Percentiles rank a stretch among this genome's conserved stretches.
Conservation (phyloP, 1,140 invertebrate genomes). For the Ceratosolen fusciceps region DNA sequence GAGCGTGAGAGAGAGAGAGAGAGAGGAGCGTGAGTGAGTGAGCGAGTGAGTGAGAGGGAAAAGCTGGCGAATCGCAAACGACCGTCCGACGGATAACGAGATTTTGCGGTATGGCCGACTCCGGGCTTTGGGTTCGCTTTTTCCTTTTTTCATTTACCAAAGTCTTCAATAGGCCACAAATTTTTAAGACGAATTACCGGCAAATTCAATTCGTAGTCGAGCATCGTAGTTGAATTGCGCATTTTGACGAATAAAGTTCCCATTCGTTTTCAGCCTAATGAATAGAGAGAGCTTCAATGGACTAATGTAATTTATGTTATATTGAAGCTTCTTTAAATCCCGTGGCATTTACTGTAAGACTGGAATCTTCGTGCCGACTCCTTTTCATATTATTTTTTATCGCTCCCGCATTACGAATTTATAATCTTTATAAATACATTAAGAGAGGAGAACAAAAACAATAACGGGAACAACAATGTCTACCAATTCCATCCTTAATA, state of each 20-base stretch:
- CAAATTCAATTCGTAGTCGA: not conserved
- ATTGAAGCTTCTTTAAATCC: no score
- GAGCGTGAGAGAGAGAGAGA: not conserved
- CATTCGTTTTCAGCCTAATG: no score
- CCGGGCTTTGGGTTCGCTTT: not conserved
- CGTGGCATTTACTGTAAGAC: no score
- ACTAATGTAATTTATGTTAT: not conserved
- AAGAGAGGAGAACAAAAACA: no score
- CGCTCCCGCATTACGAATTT: no score
- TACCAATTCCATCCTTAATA: no score
- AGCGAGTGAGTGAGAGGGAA: not conserved
- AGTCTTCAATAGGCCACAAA: not conserved
- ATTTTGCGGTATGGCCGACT: slow-evolving; percentile 22
- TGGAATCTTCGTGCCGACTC: no score
- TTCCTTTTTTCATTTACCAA: not conserved
- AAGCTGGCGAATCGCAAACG: slow-evolving; percentile 6
- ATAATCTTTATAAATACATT: no score
- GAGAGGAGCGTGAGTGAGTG: not conserved
- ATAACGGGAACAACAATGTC: no score
- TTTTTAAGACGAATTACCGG: not conserved
- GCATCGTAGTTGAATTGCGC: not conserved
- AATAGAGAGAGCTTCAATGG: slow-evolving; percentile 1
- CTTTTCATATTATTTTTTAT: no score
- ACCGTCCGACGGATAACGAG: slow-evolving; percentile 31
- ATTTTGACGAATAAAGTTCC: not conserved